These are phyloP conservation scores for Psilanteris sp. DNA, from an alignment of 1,140 invertebrate species.

Conservation along the genomic window DNA sequence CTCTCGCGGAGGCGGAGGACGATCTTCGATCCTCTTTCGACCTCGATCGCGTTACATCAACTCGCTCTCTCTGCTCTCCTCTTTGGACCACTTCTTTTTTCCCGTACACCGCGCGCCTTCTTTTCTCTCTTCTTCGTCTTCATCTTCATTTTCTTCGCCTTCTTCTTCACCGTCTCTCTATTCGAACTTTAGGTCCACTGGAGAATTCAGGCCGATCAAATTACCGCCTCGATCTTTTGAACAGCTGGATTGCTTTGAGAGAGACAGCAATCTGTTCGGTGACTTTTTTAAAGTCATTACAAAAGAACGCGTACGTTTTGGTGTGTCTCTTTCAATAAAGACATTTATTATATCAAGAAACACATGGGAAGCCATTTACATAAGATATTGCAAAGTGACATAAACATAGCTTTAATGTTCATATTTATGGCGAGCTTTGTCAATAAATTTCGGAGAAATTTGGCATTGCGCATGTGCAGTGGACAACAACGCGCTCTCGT, in stretches of 20 bases:
- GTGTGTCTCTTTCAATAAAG: slow-evolving; percentile 28
- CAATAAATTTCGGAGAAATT: slow-evolving; percentile 39
- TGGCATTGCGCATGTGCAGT: background rate
- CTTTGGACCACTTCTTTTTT: slow-evolving; percentile 13
- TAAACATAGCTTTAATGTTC: slow-evolving; percentile 19
- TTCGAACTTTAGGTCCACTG: slow-evolving; percentile 20
- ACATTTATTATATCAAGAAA: slow-evolving; percentile 21
- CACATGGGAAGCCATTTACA: slow-evolving; percentile 18
- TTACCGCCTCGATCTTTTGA: slow-evolving; percentile 38
- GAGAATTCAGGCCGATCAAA: slow-evolving; percentile 58
- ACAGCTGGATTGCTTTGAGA: slow-evolving; percentile 19
- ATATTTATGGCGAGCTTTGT: slow-evolving; percentile 16
- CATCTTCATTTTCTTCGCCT: slow-evolving; percentile 21
- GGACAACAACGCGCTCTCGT: background rate
- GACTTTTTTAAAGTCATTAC: slow-evolving; percentile 39
- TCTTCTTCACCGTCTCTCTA: slow-evolving; percentile 15
- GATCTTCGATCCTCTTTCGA: slow-evolving; percentile 69
- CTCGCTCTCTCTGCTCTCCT: slow-evolving; percentile 36
- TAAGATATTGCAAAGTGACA: slow-evolving; percentile 11
- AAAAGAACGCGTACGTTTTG: slow-evolving; percentile 12
- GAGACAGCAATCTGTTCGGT: slow-evolving; percentile 11
- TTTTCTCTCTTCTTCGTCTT: slow-evolving; percentile 5
- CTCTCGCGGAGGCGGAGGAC: slow-evolving; percentile 66
- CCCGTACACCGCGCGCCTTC: too few relatives aligned
- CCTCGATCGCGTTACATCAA: slow-evolving; percentile 67